These are phyloP conservation scores for Cyprinodon brontotheroides DNA, from an alignment of 2,113 vertebrate species.

Conservation along the genomic window DNA sequence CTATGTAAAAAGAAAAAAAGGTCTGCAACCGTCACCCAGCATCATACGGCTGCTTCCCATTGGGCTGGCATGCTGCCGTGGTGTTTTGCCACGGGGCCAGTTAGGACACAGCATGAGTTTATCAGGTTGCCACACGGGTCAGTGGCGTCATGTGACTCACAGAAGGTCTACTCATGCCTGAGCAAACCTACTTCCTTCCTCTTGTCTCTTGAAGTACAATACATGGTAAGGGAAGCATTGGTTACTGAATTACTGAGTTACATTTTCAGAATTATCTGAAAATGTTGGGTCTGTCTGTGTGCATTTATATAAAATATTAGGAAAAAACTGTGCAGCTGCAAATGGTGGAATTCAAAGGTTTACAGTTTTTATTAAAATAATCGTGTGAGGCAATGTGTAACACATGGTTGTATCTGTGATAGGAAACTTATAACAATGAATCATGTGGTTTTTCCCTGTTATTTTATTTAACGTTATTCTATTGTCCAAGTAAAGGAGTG, in stretches of 20 bases:
- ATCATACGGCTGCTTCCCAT: slow-evolving; percentile 60
- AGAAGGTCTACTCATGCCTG: slow-evolving; percentile 48
- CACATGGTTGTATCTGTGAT: too few species aligned
- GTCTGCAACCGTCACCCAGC: slow-evolving; percentile 50
- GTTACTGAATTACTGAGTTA: too few species aligned
- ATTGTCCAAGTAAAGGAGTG: too few species aligned
- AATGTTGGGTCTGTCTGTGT: not conserved
- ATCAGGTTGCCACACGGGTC: slow-evolving; percentile 74
- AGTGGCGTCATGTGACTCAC: slow-evolving; percentile 71
- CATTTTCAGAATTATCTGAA: not conserved
- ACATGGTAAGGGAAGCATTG: not conserved
- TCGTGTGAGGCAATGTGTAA: not conserved
- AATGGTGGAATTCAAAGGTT: not conserved
- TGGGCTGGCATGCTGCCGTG: slow-evolving; percentile 57
- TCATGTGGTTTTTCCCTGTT: too few species aligned
- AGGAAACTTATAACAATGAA: too few species aligned
- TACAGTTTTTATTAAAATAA: not conserved
- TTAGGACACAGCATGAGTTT: slow-evolving; percentile 74
- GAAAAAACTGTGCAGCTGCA: not conserved
- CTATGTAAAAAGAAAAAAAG: slow-evolving; percentile 7
- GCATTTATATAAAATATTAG: not conserved
- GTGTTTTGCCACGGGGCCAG: slow-evolving; percentile 57
- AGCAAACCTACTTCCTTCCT: slow-evolving; percentile 55
- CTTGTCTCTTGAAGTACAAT: slow-evolving; percentile 26
- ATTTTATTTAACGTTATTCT: too few species aligned